Evolutionary conservation across 2,888 invertebrate species (phyloP).

Genomic region (Eupsilia transversa): DNA sequence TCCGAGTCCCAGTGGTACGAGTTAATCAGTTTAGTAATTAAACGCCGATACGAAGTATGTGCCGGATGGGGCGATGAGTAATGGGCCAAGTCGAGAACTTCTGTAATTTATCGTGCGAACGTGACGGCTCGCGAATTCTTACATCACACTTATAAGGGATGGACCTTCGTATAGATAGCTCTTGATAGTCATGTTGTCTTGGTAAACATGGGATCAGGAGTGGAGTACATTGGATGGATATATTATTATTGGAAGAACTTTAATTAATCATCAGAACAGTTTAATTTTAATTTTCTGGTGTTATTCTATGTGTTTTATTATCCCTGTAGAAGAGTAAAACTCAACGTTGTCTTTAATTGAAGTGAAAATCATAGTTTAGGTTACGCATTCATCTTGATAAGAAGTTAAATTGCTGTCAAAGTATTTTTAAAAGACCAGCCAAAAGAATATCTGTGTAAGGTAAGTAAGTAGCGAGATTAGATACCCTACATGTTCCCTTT

Average conservation of each 20-base stretch:
- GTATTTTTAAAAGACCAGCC: no score
- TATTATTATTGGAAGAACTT: no score
- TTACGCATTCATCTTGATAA: not conserved
- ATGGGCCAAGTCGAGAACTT: conserved; percentile 69
- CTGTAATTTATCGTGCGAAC: conserved; percentile 70
- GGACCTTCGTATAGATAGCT: conserved; percentile 48
- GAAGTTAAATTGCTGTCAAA: conserved; percentile 23
- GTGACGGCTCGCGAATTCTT: conserved; percentile 69
- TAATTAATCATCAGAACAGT: no score
- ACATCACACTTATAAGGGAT: conserved; percentile 50
- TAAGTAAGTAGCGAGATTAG: no score
- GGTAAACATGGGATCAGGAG: conserved; percentile 51
- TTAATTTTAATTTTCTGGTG: no score
- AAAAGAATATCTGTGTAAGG: not conserved
- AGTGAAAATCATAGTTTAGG: no score
- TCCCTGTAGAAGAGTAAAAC: no score
- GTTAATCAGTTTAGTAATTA: conserved; percentile 69
- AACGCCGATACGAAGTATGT: conserved; percentile 68
- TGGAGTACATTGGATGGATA: conserved; percentile 8
- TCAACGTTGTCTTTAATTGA: no score
- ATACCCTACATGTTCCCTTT: no score
- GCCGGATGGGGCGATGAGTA: conserved; percentile 68
- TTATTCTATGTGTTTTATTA: no score
- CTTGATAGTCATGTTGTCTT: conserved; percentile 52
- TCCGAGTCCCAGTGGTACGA: conserved; percentile 48